Conservation (phyloP, 2,113 vertebrate genomes). For the Parotia lawesii region DNA sequence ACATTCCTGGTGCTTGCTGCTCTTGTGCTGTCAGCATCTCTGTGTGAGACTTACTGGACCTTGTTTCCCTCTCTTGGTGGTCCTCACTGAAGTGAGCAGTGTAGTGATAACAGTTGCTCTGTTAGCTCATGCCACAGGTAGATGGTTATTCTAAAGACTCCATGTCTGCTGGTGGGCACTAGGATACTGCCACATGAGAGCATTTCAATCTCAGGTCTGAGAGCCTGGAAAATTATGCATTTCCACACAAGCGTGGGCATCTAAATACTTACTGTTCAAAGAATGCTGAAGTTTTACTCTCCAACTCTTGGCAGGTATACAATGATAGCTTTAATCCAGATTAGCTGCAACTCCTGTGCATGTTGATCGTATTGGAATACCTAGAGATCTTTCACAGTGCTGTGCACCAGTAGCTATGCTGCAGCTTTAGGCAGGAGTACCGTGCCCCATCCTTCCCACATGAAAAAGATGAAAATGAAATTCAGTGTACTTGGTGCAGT, state of each 20-base stretch:
- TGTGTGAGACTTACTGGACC: neutral
- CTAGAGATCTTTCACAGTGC: neutral
- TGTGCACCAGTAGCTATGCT: neutral
- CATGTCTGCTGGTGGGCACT: neutral
- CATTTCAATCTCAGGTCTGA: neutral
- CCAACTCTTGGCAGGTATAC: neutral
- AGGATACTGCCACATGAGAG: neutral
- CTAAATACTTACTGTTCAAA: neutral
- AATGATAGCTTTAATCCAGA: neutral
- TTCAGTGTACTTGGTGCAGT: neutral
- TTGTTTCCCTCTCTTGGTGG: neutral
- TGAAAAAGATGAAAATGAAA: neutral
- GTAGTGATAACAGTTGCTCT: neutral
- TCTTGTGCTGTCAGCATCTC: neutral
- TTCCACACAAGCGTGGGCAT: neutral
- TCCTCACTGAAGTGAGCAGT: neutral
- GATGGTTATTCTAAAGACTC: neutral
- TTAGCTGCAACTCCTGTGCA: neutral
- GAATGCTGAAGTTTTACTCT: neutral
- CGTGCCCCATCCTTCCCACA: rapidly evolving
- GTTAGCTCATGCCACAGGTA: neutral
- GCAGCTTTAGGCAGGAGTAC: neutral
- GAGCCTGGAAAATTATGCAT: neutral
- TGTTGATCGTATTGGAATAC: neutral
- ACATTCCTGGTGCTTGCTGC: neutral